Conservation (phyloP, 2,888 invertebrate genomes). For the Andrena haemorrhoa region DNA sequence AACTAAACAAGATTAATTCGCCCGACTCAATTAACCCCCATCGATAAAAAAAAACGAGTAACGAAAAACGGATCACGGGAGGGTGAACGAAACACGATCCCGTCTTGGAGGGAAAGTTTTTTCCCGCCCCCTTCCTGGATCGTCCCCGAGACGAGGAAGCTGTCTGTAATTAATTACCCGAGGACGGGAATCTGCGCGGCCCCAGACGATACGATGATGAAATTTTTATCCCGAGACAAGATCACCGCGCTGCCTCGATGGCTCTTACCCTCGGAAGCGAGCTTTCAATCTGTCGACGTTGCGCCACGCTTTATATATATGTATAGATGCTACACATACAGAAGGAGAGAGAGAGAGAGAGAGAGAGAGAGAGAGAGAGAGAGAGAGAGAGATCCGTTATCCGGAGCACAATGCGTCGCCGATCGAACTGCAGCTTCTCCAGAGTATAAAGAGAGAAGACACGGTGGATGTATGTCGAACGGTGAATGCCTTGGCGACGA, state of each 20-base stretch:
- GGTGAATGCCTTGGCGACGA: slow-evolving; percentile 18
- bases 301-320: not conserved
- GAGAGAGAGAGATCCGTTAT: slow-evolving; percentile 46
- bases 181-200: slow-evolving; percentile 32
- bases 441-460: slow-evolving; percentile 42
- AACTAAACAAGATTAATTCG: slow-evolving; percentile 50
- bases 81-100: slow-evolving; percentile 32
- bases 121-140: slow-evolving; percentile 9
- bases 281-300: slow-evolving; percentile 54
- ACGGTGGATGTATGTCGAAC: slow-evolving; percentile 30
- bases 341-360: not conserved
- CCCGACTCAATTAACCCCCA: slow-evolving; percentile 38
- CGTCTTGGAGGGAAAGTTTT: slow-evolving; percentile 10
- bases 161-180: slow-evolving; percentile 58
- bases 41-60: slow-evolving; percentile 17
- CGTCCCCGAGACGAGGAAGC: slow-evolving; percentile 19
- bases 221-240: slow-evolving; percentile 56
- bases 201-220: slow-evolving; percentile 48
- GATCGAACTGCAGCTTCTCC: slow-evolving; percentile 56
- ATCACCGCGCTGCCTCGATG: slow-evolving; percentile 18
- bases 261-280: slow-evolving; percentile 3
- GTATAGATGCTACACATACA: too few species aligned
- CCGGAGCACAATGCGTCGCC: slow-evolving; percentile 65
- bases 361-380: not conserved
- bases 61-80: not conserved